Conservation (phyloP, 1,140 invertebrate species). For the Drosophila sp. region DNA sequence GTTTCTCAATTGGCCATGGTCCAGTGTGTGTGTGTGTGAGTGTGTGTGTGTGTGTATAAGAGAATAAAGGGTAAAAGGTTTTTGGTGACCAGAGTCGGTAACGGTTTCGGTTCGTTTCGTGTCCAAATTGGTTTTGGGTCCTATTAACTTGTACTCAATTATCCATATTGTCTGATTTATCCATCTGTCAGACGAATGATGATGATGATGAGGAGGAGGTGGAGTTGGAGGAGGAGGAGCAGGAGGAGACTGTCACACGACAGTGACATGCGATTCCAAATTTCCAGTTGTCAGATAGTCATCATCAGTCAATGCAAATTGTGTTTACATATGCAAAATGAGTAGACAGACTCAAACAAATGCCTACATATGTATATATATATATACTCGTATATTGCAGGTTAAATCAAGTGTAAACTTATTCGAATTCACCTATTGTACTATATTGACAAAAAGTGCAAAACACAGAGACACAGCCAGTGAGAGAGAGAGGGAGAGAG, state of each 20-base stretch:
- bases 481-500: not conserved
- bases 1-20: not conserved
- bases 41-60: too few relatives aligned
- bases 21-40: too few relatives aligned
- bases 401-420: conserved; percentile 55
- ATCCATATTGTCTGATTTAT: conserved; percentile 5
- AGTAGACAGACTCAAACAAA: conserved; percentile 25
- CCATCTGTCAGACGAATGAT: not conserved
- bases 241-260: too few relatives aligned
- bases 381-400: conserved; percentile 6
- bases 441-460: too few relatives aligned
- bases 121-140: not conserved
- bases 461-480: not conserved
- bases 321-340: conserved; percentile 48
- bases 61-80: too few relatives aligned
- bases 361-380: too few relatives aligned
- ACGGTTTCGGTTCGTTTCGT: not conserved
- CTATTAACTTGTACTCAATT: conserved; percentile 11
- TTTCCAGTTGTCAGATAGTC: conserved; percentile 37
- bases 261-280: conserved; percentile 4
- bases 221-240: too few relatives aligned
- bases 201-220: not conserved
- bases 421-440: conserved; percentile 15
- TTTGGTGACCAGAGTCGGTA: too few relatives aligned
- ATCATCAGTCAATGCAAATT: conserved; percentile 39